Evolutionary conservation across 2,888 invertebrate genomes (phyloP).

Genomic region (Hoplodrina blanda): DNA sequence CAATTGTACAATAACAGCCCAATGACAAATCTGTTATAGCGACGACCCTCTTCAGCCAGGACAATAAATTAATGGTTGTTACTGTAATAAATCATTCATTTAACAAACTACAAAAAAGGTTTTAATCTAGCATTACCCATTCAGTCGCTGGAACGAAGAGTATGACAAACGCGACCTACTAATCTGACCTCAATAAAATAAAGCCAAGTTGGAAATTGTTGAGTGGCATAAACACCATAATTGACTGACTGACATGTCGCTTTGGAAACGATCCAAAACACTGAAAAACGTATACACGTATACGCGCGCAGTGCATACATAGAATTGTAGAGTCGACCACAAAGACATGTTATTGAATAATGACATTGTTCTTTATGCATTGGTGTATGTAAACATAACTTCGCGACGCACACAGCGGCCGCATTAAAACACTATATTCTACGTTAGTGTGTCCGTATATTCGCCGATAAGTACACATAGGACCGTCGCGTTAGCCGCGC

Average conservation of each 20-base stretch:
- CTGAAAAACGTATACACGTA: slow-evolving; percentile 67
- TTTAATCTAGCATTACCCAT: slow-evolving; percentile 6
- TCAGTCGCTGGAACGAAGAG: slow-evolving; percentile 5
- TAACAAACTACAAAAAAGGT: slow-evolving; percentile 8
- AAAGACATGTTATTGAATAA: slow-evolving; percentile 80
- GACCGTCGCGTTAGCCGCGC: slow-evolving; percentile 78
- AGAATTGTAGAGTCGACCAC: slow-evolving; percentile 73
- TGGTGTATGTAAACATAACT: slow-evolving; percentile 82
- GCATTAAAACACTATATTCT: slow-evolving; percentile 64
- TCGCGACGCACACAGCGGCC: slow-evolving; percentile 70
- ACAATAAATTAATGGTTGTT: slow-evolving; percentile 7
- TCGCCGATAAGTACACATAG: slow-evolving; percentile 82
- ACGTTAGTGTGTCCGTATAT: slow-evolving; percentile 75
- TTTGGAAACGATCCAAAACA: slow-evolving; percentile 72
- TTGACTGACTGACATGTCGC: slow-evolving; percentile 48
- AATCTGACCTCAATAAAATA: slow-evolving; percentile 54
- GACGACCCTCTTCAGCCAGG: background rate
- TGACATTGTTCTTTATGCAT: slow-evolving; percentile 83
- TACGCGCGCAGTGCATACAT: slow-evolving; percentile 71
- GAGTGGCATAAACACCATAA: slow-evolving; percentile 54
- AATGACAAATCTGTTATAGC: slow-evolving; percentile 25
- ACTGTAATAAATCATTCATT: slow-evolving; percentile 18
- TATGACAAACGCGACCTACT: slow-evolving; percentile 38
- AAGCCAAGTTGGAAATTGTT: slow-evolving; percentile 42
- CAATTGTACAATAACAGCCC: slow-evolving; percentile 1